Base-by-base conservation (phyloP, 2,888 invertebrate genomes). In the Arrhopalites spinosus region DNA sequence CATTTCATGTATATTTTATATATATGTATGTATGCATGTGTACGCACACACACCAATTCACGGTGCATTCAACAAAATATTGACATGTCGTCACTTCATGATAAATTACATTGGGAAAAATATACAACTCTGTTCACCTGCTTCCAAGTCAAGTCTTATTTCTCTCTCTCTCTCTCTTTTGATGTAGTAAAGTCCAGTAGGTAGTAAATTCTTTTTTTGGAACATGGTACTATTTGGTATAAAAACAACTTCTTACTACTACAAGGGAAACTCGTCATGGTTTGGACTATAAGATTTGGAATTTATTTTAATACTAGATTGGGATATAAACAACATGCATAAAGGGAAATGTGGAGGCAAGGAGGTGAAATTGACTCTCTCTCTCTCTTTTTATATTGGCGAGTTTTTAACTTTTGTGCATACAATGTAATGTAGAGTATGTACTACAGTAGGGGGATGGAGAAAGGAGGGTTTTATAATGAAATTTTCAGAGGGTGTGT, bases 1-100 rank as follows among this genome's bases (percentile, higher is more conserved):
- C 59, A 59, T 59, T 53, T 53, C 53, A 53, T n/a, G n/a, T n/a
- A n/a, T n/a, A n/a, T n/a, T n/a, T n/a, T n/a, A n/a, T n/a, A n/a
- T n/a, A n/a, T n/a, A n/a, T n/a, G n/a, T n/a, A n/a, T n/a, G n/a
- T n/a, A n/a, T n/a, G n/a, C n/a, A n/a, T n/a, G n/a, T n/a, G 23
- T 59, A 25, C 23, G 2, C 36, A 59, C 23, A 59, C 11, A 20
- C 23, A 59, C 11, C 20, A 23, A 25, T 59, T 59, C 59, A 59
- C 59, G 59, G 20, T 59, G 59, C 59, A 25, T 59, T 59, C 59
- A 59, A 20, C 59, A 59, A 59, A 59, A 17, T 59, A 59, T 59
- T 59, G 59, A 59, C 59, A 59, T 25, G 59, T 59, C 59, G 25
- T 59, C 59, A 59, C 59, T 59, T 59, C 11, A 53, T 53, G 53